These are phyloP conservation scores for Agrotis exclamationis DNA, from an alignment of 2,888 invertebrate species.

Conservation along the genomic window DNA sequence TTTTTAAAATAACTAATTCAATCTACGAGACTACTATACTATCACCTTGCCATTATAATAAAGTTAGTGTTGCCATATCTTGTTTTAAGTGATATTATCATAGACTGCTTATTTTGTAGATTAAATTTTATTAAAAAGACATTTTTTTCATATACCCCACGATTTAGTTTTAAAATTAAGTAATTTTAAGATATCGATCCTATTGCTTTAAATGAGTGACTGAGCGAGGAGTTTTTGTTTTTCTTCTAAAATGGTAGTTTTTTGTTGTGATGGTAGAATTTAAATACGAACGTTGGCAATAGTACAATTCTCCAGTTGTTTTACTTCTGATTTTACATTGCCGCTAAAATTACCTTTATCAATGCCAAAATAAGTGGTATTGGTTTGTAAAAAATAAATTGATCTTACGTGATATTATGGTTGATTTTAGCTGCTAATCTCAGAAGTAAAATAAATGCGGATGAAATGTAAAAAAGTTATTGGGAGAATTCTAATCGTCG, in stretches of 20 bases:
- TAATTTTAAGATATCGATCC: conserved; percentile 46
- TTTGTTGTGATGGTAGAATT: conserved; percentile 43
- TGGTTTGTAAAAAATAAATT: not conserved
- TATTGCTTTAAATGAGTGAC: conserved; percentile 42
- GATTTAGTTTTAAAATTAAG: conserved; percentile 46
- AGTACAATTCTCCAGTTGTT: conserved; percentile 7
- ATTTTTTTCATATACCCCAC: conserved; percentile 61
- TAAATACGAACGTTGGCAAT: conserved; percentile 56
- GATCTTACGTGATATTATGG: not conserved
- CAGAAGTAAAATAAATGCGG: not conserved
- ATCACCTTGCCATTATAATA: conserved; percentile 60
- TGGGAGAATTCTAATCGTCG: conserved; percentile 47
- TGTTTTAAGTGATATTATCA: conserved; percentile 78
- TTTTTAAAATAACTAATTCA: conserved; percentile 28
- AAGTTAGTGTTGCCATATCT: conserved; percentile 73
- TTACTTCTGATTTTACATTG: not conserved
- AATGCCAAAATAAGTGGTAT: too few relatives aligned
- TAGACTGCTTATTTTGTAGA: conserved; percentile 81
- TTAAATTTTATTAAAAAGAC: conserved; percentile 67
- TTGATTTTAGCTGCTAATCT: not conserved
- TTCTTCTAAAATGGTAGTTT: conserved; percentile 3
- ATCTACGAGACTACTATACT: conserved; percentile 40
- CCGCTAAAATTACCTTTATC: not conserved
- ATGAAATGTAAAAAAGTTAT: conserved; percentile 34
- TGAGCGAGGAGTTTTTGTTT: conserved; percentile 25